Evolutionary conservation across 2,113 vertebrate genomes (phyloP).

Genomic region (Brachypodius melanocephalos): DNA sequence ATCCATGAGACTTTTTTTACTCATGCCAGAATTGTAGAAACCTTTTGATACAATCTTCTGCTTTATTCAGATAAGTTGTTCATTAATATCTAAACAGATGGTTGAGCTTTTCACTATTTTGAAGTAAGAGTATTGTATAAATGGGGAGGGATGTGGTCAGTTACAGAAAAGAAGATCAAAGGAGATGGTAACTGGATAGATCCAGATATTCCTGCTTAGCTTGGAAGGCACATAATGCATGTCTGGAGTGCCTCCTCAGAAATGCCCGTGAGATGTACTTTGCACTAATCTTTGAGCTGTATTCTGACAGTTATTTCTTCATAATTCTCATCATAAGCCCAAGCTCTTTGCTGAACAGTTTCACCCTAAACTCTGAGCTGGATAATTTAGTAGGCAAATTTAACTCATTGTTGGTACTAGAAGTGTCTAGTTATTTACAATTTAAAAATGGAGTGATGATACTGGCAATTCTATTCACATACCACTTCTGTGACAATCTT

Average conservation of each 20-base stretch:
- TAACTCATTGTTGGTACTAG: constrained; percentile 25
- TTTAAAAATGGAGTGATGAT: not conserved
- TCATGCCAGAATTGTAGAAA: not conserved
- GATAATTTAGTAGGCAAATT: constrained; percentile 45
- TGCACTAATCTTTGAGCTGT: constrained; percentile 72
- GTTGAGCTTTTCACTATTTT: constrained; percentile 45
- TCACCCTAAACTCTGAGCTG: constrained; percentile 68
- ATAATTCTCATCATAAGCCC: constrained; percentile 73
- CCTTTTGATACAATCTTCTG: not conserved
- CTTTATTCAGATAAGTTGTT: not conserved
- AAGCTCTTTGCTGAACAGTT: constrained; percentile 68
- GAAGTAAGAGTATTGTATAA: constrained; percentile 21
- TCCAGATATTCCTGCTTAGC: constrained; percentile 68
- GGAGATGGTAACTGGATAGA: constrained; percentile 62
- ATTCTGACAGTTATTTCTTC: constrained; percentile 76
- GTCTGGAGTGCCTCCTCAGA: constrained; percentile 68
- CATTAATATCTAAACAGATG: constrained; percentile 8
- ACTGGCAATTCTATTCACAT: not conserved
- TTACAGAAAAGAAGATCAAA: constrained; percentile 69
- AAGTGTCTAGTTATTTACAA: not conserved
- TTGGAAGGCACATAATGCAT: constrained; percentile 67
- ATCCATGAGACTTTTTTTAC: not conserved
- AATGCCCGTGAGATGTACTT: constrained; percentile 68
- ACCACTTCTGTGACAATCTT: not conserved
- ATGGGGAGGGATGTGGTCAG: constrained; percentile 42